These are phyloP conservation scores for Aphaenogaster rudis DNA, from an alignment of 1,140 invertebrate genomes.

Conservation along the genomic window DNA sequence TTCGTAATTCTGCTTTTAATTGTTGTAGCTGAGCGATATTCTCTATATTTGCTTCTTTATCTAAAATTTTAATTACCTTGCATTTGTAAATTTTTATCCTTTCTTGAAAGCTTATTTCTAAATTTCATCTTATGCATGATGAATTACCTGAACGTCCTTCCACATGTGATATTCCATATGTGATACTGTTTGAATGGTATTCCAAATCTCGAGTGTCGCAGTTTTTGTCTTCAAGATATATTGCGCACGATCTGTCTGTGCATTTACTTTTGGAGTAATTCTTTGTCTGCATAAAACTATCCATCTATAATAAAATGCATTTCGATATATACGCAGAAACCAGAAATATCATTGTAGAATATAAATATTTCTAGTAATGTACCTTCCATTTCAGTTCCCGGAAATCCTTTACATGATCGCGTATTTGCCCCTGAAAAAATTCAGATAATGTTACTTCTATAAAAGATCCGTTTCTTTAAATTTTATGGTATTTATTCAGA, in stretches of 20 bases:
- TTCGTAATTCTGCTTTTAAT: constrained; percentile 64
- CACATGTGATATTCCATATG: not conserved
- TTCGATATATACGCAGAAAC: constrained; percentile 6
- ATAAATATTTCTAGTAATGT: constrained; percentile 34
- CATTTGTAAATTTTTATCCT: constrained; percentile 61
- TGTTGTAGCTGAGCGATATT: constrained; percentile 49
- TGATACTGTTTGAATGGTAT: not conserved
- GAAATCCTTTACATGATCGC: constrained; percentile 70
- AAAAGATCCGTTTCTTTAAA: not conserved
- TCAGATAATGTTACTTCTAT: constrained; percentile 1
- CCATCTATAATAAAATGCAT: constrained; percentile 72
- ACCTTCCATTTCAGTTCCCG: constrained; percentile 77
- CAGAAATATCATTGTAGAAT: constrained; percentile 2
- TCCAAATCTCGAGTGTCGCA: constrained; percentile 39
- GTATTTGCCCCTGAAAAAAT: constrained; percentile 79
- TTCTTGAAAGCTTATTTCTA: constrained; percentile 71
- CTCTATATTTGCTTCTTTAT: constrained; percentile 74
- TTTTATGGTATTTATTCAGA: no score
- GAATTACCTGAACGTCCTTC: constrained; percentile 41
- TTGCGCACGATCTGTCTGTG: constrained; percentile 37
- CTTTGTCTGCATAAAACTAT: constrained; percentile 71
- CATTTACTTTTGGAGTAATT: constrained; percentile 71
- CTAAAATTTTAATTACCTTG: constrained; percentile 76
- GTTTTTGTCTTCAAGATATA: constrained; percentile 44
- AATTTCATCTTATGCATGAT: constrained; percentile 63